These are phyloP conservation scores for Colius striatus DNA, from an alignment of 2,113 vertebrate species.

Conservation along the genomic window DNA sequence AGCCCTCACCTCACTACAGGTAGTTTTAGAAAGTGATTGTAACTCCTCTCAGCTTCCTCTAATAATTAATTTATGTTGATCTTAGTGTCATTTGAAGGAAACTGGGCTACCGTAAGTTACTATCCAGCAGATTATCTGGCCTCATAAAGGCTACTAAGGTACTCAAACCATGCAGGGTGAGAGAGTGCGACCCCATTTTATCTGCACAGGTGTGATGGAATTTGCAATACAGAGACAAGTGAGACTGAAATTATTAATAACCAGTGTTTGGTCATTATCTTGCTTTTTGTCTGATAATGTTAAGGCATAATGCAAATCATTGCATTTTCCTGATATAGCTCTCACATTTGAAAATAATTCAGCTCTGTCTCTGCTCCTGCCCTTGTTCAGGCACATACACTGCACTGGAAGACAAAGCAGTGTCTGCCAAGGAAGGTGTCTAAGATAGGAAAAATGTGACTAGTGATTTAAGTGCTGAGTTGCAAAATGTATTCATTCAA, in stretches of 20 bases:
- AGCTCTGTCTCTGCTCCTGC: neutral
- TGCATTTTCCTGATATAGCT: neutral
- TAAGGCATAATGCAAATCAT: neutral
- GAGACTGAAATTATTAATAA: neutral
- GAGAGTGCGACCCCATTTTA: neutral
- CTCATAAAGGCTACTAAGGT: neutral
- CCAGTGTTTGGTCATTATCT: neutral
- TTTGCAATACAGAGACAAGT: neutral
- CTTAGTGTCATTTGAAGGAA: neutral
- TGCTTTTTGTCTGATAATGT: neutral
- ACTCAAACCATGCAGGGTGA: neutral
- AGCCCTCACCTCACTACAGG: too few species aligned
- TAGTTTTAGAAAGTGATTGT: too few species aligned
- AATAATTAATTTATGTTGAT: neutral
- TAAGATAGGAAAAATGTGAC: neutral
- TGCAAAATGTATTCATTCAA: neutral
- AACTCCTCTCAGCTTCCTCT: too few species aligned
- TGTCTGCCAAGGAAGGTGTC: neutral
- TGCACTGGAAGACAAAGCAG: neutral
- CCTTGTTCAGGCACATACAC: fast-evolving
- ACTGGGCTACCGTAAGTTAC: neutral
- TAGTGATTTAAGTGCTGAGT: neutral
- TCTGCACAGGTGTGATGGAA: neutral
- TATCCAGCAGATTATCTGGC: neutral
- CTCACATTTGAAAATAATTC: neutral